Evolutionary conservation across 2,888 invertebrate genomes (phyloP).

Genomic region (Heliconius ismenius): DNA sequence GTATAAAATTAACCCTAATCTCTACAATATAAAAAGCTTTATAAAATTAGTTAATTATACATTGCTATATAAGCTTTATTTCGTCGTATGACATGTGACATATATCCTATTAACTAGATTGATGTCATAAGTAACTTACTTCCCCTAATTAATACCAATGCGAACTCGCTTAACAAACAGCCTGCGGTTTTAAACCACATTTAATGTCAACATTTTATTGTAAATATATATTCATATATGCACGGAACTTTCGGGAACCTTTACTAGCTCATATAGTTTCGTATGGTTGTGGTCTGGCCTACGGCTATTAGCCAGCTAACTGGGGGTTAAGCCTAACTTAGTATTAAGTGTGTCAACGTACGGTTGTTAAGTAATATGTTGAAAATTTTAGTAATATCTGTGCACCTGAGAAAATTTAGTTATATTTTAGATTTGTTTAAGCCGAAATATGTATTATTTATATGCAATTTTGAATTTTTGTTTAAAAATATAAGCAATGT

Average conservation of each 20-base stretch:
- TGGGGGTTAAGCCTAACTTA: constrained; percentile 18
- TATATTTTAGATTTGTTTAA: background rate
- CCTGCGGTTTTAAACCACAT: background rate
- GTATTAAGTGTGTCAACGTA: constrained; percentile 20
- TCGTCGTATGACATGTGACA: background rate
- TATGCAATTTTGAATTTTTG: no score
- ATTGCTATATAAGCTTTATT: background rate
- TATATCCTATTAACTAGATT: background rate
- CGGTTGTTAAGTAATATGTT: background rate
- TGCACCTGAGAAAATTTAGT: background rate
- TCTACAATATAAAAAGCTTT: background rate
- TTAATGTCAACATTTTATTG: constrained; percentile 13
- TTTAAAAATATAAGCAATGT: no score
- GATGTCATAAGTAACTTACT: background rate
- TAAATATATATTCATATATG: constrained; percentile 17
- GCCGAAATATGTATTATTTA: no score
- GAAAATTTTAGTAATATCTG: background rate
- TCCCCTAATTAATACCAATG: background rate
- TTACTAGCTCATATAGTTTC: constrained; percentile 14
- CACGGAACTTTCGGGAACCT: constrained; percentile 16
- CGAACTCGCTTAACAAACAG: background rate
- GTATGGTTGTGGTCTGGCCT: constrained; percentile 27
- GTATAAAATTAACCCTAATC: no score
- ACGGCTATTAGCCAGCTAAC: constrained; percentile 20
- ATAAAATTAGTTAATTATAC: background rate